phyloP scores from a whole-genome alignment of 2,113 vertebrate species.

The Ictalurus punctatus region DNA sequence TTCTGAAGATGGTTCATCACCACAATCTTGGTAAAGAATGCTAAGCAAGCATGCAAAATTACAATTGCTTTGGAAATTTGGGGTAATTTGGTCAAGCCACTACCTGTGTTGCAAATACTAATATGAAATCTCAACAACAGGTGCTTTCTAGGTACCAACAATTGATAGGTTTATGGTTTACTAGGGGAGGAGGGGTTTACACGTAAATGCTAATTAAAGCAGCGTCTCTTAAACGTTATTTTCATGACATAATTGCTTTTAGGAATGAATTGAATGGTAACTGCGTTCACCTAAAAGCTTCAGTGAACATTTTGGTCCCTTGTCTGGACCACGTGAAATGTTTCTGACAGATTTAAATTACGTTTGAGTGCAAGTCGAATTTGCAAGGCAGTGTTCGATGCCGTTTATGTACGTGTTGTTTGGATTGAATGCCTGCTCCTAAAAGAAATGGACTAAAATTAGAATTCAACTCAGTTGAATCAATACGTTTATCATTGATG shows the following conservation, averaged over 20 bases:
- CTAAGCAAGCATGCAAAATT: background rate
- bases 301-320: background rate
- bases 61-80: background rate
- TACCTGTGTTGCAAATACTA: background rate
- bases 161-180: background rate
- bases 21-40: background rate
- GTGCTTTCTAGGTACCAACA: background rate
- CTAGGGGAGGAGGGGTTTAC: background rate
- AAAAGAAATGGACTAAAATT: background rate
- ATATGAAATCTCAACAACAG: background rate
- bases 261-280: constrained; percentile 9
- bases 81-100: no score
- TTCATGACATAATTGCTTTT: constrained; percentile 12
- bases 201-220: constrained; percentile 38
- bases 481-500: background rate
- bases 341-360: background rate
- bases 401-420: background rate
- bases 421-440: background rate
- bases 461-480: no score
- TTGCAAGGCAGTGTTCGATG: background rate
- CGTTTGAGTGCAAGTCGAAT: background rate
- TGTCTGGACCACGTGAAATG: background rate
- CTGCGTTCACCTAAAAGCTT: background rate
- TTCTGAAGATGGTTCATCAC: background rate
- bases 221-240: constrained; percentile 15